Evolutionary conservation across 2,888 invertebrate genomes (phyloP).

Genomic region (Dryococelus australis): DNA sequence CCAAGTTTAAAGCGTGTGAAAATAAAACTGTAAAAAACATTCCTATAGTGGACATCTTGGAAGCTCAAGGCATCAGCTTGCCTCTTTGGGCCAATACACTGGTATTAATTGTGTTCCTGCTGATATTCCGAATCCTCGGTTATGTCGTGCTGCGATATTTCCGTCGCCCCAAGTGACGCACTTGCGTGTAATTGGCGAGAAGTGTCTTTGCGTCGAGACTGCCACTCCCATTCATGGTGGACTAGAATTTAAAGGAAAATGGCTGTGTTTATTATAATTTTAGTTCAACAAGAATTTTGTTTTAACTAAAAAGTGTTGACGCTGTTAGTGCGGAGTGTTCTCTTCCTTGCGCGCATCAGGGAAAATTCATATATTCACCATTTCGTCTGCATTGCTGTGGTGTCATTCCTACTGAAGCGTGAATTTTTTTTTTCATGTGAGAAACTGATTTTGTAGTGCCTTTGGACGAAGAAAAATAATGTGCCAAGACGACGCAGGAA

Average conservation of each 20-base stretch:
- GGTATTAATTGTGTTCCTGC: slow-evolving; percentile 72
- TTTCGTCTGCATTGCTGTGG: slow-evolving; percentile 34
- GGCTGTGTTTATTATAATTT: slow-evolving; percentile 44
- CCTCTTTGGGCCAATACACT: slow-evolving; percentile 79
- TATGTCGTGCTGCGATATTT: slow-evolving; percentile 76
- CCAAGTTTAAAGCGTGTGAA: slow-evolving; percentile 70
- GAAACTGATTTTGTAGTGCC: slow-evolving; percentile 41
- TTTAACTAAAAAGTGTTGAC: slow-evolving; percentile 23
- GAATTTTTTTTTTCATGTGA: slow-evolving; percentile 32
- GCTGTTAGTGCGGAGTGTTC: slow-evolving; percentile 30
- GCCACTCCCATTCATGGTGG: slow-evolving; percentile 30
- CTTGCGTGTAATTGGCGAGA: slow-evolving; percentile 19
- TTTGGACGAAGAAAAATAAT: slow-evolving; percentile 38
- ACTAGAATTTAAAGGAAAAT: slow-evolving; percentile 41
- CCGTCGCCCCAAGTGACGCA: slow-evolving; percentile 69
- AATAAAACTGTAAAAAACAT: slow-evolving; percentile 63
- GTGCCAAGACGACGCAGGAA: slow-evolving; percentile 40
- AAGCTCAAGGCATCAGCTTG: slow-evolving; percentile 68
- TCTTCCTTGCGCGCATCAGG: slow-evolving; percentile 31
- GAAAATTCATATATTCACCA: slow-evolving; percentile 28
- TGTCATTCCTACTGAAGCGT: slow-evolving; percentile 42
- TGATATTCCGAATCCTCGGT: slow-evolving; percentile 74
- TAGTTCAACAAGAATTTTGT: slow-evolving; percentile 17
- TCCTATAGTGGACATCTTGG: slow-evolving; percentile 71
- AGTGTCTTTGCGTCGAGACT: slow-evolving; percentile 26